Evolutionary conservation across 2,113 vertebrate genomes (phyloP).

Genomic region (Ahaetulla prasina): DNA sequence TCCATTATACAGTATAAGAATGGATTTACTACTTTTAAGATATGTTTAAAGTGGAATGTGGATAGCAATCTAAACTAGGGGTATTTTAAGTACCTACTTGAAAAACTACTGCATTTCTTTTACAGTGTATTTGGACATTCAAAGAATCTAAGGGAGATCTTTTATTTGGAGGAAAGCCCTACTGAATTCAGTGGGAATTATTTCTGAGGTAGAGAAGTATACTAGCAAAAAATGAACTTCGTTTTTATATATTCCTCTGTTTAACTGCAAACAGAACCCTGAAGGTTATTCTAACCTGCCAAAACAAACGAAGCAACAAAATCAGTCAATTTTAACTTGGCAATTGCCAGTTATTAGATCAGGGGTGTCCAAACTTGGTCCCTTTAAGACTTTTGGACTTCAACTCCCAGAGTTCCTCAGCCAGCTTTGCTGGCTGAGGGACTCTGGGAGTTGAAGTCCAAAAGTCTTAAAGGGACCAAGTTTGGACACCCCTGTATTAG

Average conservation of each 20-base stretch:
- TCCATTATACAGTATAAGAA: not conserved
- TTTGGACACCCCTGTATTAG: no score
- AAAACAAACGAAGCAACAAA: not conserved
- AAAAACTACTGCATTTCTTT: not conserved
- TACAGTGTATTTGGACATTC: not conserved
- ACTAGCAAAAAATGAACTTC: not conserved
- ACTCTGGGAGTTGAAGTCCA: no score
- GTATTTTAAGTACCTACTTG: not conserved
- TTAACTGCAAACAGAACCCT: not conserved
- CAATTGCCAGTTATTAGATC: not conserved
- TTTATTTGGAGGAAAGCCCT: not conserved
- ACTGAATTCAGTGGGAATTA: not conserved
- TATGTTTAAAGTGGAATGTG: not conserved
- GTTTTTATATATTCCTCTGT: not conserved
- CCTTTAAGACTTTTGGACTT: no score
- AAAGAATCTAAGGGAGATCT: not conserved
- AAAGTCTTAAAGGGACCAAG: no score
- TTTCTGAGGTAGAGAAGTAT: not conserved
- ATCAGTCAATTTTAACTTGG: not conserved
- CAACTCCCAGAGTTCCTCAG: no score
- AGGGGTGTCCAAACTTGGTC: no score
- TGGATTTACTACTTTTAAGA: not conserved
- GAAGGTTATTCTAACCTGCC: not conserved
- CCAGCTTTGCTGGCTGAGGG: no score
- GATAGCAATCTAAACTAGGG: not conserved